Conservation (phyloP, 2,888 invertebrate genomes). For the Nycteola revayana region DNA sequence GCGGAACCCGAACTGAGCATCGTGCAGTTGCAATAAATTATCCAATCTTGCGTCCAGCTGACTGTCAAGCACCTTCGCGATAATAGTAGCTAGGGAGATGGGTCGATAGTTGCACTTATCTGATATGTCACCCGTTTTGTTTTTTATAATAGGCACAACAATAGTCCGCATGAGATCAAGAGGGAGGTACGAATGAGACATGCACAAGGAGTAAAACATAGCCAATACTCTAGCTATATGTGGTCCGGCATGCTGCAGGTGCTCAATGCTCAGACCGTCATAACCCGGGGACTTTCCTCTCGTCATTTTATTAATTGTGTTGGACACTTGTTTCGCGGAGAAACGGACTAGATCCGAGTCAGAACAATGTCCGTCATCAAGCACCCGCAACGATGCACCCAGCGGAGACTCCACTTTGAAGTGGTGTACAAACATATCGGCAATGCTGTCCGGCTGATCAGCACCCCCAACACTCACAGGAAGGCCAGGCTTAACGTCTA, state of each 20-base stretch:
- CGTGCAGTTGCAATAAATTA: background rate
- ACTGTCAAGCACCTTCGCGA: constrained; percentile 9
- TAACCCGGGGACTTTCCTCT: constrained; percentile 5
- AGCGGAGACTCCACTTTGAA: background rate
- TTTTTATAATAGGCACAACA: constrained; percentile 1
- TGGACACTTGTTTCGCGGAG: background rate
- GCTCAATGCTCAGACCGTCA: constrained; percentile 4
- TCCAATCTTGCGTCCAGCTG: constrained; percentile 2
- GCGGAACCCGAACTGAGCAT: constrained; percentile 11
- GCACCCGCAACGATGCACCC: too few species aligned
- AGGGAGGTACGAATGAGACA: constrained; percentile 3
- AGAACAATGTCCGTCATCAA: too few species aligned
- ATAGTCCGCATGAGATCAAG: background rate
- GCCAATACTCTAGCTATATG: constrained; percentile 2
- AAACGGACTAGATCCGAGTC: background rate
- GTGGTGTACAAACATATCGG: background rate
- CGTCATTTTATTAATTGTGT: background rate
- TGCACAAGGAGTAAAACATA: background rate
- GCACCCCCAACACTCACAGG: background rate
- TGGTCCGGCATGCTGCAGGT: constrained; percentile 1
- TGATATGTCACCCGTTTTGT: background rate
- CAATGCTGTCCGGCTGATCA: background rate
- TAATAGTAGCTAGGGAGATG: constrained; percentile 3
- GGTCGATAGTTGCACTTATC: constrained; percentile 4
- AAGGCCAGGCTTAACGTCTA: background rate